Percentiles rank a stretch among this genome's conserved stretches.
Conservation (phyloP, 2,888 invertebrate genomes). For the Cheilosia vulpina region DNA sequence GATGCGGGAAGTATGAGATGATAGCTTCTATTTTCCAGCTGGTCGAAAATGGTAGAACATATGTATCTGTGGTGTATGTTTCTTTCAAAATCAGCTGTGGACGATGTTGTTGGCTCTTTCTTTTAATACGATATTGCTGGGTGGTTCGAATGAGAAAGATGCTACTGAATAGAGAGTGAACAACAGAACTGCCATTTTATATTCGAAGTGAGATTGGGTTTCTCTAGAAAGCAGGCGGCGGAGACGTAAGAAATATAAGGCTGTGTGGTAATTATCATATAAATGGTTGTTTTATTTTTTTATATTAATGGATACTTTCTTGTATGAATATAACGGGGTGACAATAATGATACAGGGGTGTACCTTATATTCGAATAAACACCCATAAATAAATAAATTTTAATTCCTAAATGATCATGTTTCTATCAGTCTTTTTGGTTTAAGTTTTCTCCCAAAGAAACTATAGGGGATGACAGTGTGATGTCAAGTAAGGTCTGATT, state of each 20-base stretch:
- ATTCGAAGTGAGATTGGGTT: conserved; percentile 41
- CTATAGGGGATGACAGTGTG: no score
- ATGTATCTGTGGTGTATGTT: conserved; percentile 51
- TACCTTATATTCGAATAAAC: no score
- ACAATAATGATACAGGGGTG: no score
- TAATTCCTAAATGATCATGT: no score
- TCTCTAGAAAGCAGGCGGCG: not conserved
- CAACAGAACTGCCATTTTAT: conserved; percentile 26
- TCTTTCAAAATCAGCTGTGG: conserved; percentile 60
- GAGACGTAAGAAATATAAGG: conserved; percentile 23
- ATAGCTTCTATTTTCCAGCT: conserved; percentile 61
- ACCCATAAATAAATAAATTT: no score
- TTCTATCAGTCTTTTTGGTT: no score
- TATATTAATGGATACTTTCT: no score
- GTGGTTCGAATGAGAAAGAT: not conserved
- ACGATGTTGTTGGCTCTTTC: conserved; percentile 26
- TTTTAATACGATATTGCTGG: not conserved
- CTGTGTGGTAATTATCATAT: not conserved
- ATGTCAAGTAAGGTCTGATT: no score
- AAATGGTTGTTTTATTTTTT: no score
- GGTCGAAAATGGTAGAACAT: conserved; percentile 68
- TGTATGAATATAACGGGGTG: no score
- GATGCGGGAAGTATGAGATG: conserved; percentile 10
- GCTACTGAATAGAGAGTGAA: no score
- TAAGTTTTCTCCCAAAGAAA: no score